phyloP scores from a whole-genome alignment of 2,888 invertebrate genomes.

The Chrysotoxum bicinctum region DNA sequence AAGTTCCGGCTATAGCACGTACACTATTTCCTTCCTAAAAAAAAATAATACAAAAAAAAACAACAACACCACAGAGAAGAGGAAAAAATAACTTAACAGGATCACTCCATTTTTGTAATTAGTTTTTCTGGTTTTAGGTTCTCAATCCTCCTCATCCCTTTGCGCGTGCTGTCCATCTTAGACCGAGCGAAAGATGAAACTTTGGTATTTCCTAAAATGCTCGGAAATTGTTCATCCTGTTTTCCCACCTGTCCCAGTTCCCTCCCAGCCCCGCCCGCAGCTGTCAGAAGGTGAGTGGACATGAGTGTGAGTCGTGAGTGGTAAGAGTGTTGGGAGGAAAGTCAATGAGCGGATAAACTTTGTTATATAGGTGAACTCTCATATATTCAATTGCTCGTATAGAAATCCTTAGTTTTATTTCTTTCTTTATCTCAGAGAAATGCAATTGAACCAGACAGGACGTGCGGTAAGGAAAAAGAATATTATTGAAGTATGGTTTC shows the following conservation, averaged over 20 bases:
- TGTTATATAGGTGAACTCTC: slow-evolving; percentile 23
- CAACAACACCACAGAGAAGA: slow-evolving; percentile 8
- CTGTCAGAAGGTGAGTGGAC: neutral
- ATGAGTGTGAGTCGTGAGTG: neutral
- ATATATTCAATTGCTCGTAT: slow-evolving; percentile 38
- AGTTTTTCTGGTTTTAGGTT: slow-evolving; percentile 62
- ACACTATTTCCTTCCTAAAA: slow-evolving; percentile 31
- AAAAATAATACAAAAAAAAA: neutral
- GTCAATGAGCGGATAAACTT: slow-evolving; percentile 53
- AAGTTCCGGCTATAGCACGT: slow-evolving; percentile 36
- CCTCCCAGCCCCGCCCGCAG: neutral
- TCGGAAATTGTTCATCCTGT: slow-evolving; percentile 9
- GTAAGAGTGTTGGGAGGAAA: neutral
- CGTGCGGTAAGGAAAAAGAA: slow-evolving; percentile 17
- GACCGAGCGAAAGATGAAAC: slow-evolving; percentile 25
- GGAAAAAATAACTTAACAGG: slow-evolving; percentile 42
- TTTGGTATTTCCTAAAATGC: slow-evolving; percentile 40
- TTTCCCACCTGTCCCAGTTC: no score
- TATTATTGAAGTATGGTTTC: slow-evolving; percentile 34
- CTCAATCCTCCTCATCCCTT: slow-evolving; percentile 18
- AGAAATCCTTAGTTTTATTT: slow-evolving; percentile 3
- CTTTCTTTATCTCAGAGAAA: neutral
- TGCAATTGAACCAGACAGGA: slow-evolving; percentile 38
- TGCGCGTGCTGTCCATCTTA: slow-evolving; percentile 59
- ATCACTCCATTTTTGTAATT: slow-evolving; percentile 70